Evolutionary conservation across 2,888 invertebrate species (phyloP).

Genomic region (Rotaria socialis): DNA sequence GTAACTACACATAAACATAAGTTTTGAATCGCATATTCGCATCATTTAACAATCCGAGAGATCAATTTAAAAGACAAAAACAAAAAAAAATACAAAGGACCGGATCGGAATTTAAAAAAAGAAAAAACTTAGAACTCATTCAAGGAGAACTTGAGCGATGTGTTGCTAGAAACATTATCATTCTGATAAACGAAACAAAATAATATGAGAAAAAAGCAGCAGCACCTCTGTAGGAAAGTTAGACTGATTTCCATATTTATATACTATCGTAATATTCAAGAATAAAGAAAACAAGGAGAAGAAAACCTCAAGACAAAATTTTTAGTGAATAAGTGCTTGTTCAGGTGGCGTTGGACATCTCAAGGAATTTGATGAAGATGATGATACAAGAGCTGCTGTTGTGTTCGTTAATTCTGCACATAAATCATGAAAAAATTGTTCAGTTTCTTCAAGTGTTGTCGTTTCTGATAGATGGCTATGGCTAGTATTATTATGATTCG

Average conservation of each 20-base stretch:
- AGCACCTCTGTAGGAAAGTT: neutral
- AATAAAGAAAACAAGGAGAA: too few species aligned
- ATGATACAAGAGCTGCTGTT: conserved; percentile 12
- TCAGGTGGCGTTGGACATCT: neutral
- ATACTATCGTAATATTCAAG: neutral
- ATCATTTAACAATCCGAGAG: conserved; percentile 14
- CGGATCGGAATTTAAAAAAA: neutral
- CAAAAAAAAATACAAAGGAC: neutral
- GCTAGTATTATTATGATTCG: neutral
- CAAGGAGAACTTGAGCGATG: neutral
- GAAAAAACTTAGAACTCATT: neutral
- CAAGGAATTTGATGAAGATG: neutral
- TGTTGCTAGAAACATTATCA: neutral
- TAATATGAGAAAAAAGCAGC: neutral
- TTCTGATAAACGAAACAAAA: neutral
- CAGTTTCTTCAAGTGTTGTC: neutral
- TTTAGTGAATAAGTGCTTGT: conserved; percentile 2
- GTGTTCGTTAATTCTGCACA: conserved; percentile 21
- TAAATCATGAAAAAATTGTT: conserved; percentile 36
- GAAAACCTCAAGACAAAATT: too few species aligned
- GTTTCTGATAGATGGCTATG: neutral
- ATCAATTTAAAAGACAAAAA: neutral
- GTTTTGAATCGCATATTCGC: neutral
- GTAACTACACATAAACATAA: neutral
- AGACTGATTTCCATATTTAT: neutral